These are phyloP conservation scores for Poecile montanus DNA, from an alignment of 2,797 vertebrate genomes.

Conservation along the genomic window DNA sequence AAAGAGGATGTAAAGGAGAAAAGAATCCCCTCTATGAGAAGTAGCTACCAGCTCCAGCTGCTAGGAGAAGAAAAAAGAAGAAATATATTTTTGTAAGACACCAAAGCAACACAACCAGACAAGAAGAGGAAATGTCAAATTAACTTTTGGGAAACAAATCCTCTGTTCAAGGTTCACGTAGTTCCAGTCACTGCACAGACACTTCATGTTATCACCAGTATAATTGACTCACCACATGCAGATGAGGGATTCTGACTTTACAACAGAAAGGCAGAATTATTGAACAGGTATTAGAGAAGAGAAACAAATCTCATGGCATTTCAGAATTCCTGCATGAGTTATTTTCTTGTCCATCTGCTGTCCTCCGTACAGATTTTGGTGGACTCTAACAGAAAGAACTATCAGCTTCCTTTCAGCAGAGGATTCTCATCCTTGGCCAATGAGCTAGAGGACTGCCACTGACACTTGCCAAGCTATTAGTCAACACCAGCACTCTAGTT, in stretches of 20 bases:
- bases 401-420: neutral
- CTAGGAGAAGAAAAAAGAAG: neutral
- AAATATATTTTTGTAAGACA: neutral
- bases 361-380: neutral
- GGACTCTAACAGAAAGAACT: neutral
- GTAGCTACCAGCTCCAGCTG: neutral
- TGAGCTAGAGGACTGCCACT: neutral
- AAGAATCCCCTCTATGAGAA: neutral
- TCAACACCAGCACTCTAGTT: neutral
- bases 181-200: neutral
- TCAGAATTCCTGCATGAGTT: neutral
- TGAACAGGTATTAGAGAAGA: neutral
- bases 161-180: neutral
- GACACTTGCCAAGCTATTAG: neutral
- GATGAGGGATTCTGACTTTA: neutral
- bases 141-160: conserved; percentile 41
- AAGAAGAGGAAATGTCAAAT: conserved; percentile 59
- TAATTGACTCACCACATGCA: neutral
- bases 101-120: neutral
- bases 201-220: neutral
- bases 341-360: neutral
- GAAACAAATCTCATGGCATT: neutral
- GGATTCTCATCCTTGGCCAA: neutral
- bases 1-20: conserved; percentile 14
- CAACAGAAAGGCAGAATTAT: neutral